Percentiles rank a stretch among this genome's conserved stretches.
Conservation (phyloP, 2,113 vertebrate species). For the Etheostoma cragini region DNA sequence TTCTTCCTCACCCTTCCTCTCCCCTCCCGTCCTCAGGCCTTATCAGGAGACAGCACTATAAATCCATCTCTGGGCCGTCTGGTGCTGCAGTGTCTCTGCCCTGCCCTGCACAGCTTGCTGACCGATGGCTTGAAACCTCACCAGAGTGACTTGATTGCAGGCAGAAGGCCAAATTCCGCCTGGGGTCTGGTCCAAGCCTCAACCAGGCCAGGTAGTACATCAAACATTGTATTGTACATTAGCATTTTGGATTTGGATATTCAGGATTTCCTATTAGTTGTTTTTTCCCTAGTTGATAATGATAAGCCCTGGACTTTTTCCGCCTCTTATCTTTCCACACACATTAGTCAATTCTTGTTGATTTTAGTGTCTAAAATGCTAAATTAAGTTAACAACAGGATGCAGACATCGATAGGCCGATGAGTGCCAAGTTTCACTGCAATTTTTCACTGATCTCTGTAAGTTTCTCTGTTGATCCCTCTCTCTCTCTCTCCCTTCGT, state of each 20-base stretch:
- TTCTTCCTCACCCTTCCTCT: conserved; percentile 24
- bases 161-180: conserved; percentile 90
- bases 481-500: neutral
- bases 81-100: conserved; percentile 93
- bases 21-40: conserved; percentile 82
- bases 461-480: conserved; percentile 17
- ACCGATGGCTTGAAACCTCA: conserved; percentile 93
- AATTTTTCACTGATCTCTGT: conserved; percentile 30
- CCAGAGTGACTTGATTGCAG: conserved; percentile 95
- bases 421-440: conserved; percentile 49
- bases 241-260: neutral
- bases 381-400: conserved; percentile 54
- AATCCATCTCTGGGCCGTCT: conserved; percentile 93
- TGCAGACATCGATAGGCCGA: conserved; percentile 45
- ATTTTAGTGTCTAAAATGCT: conserved; percentile 54
- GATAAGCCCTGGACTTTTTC: conserved; percentile 11
- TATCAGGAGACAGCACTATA: conserved; percentile 93
- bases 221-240: neutral
- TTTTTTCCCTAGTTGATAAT: neutral
- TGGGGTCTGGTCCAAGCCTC: conserved; percentile 95
- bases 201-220: conserved; percentile 86
- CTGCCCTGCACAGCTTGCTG: conserved; percentile 89
- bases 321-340: conserved; percentile 26
- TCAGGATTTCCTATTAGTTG: conserved; percentile 6
- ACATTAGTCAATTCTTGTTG: conserved; percentile 31